A percentile compares a stretch with the other conserved stretches of the same genome.
Conservation (phyloP, 2,797 vertebrate species). For the Tenualosa thibaudeaui region DNA sequence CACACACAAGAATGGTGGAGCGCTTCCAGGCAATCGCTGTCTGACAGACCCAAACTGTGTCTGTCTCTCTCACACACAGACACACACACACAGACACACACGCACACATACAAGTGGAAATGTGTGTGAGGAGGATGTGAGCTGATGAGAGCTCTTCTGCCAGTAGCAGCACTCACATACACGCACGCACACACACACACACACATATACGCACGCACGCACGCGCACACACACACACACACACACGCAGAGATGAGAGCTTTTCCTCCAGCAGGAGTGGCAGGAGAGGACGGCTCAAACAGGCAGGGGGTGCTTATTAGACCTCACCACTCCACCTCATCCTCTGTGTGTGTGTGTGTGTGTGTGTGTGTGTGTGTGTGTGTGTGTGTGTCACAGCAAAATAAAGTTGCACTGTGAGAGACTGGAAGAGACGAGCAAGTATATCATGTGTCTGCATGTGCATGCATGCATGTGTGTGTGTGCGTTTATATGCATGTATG, state of each 20-base stretch:
- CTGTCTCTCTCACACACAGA: background rate
- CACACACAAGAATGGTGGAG: background rate
- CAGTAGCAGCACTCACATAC: background rate
- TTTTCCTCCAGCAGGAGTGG: conserved; percentile 8
- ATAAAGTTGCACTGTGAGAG: background rate
- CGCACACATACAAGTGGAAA: background rate
- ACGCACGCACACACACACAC: too few relatives aligned
- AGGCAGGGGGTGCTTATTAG: conserved; percentile 10
- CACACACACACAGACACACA: conserved; percentile 26
- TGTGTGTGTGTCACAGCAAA: too few relatives aligned
- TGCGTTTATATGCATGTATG: background rate
- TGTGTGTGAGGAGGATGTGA: background rate
- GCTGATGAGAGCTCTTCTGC: conserved; percentile 1
- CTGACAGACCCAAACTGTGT: background rate
- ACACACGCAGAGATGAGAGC: background rate
- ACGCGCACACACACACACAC: background rate
- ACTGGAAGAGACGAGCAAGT: background rate
- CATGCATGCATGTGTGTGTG: background rate
- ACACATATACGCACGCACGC: background rate
- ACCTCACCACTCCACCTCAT: background rate
- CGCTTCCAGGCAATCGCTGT: background rate
- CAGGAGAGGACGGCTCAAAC: background rate
- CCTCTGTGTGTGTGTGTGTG: background rate
- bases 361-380: background rate
- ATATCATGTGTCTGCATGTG: too few relatives aligned